A percentile compares a stretch with the other conserved stretches of the same genome.
Conservation (phyloP, 2,888 invertebrate genomes). For the Sesamia inferens region DNA sequence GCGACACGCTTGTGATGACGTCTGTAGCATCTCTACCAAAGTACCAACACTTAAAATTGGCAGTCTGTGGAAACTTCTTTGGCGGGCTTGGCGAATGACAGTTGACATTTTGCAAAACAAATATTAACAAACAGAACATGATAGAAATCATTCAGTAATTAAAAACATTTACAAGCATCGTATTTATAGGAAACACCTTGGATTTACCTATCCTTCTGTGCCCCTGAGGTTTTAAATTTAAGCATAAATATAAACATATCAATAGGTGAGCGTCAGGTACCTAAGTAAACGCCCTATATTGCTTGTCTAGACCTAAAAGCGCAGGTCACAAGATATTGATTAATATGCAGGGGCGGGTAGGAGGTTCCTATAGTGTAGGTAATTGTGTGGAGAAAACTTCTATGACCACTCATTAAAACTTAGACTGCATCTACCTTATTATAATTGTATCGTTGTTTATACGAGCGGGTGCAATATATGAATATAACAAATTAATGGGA, state of each 20-base stretch:
- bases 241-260: not conserved
- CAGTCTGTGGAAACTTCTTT: too few species aligned
- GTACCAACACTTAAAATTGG: too few species aligned
- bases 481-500: too few species aligned
- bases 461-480: not conserved
- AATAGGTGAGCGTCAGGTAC: not conserved
- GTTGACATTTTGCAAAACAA: not conserved
- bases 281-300: conserved; percentile 4
- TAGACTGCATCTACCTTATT: not conserved
- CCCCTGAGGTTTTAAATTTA: not conserved
- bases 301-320: conserved; percentile 2
- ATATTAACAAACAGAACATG: too few species aligned
- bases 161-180: not conserved
- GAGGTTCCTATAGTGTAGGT: too few species aligned
- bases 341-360: not conserved
- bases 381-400: too few species aligned
- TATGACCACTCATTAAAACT: too few species aligned
- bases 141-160: too few species aligned
- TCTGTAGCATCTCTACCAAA: too few species aligned
- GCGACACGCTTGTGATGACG: too few species aligned
- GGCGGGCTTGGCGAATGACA: not conserved
- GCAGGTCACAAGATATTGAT: conserved; percentile 35
- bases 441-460: not conserved
- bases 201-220: too few species aligned
- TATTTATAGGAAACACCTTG: not conserved